Base-by-base conservation (phyloP, 2,888 invertebrate species). In the Polyploca ridens region DNA sequence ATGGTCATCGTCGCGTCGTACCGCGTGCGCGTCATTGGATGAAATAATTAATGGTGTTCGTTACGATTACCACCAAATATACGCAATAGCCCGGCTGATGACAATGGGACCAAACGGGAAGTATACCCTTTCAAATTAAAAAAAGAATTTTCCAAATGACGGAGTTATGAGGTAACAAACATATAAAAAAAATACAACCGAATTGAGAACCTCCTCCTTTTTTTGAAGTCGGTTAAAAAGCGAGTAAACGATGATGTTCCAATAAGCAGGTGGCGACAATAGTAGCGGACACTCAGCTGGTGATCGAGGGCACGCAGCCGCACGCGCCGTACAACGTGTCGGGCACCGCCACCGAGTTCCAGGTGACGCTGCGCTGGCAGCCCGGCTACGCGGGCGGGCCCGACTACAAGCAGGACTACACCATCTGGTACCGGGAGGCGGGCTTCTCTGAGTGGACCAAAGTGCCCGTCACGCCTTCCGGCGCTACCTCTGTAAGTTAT, bases 311-410 rank as follows among this genome's bases (percentile, higher is more conserved):
- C 69, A 99, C 99, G 16, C 98, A 99, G 83, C 99, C 99, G 16
- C 99, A 99, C 93, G 99, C 99, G 58, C 99, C 99, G 0, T 98
- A 98, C 95, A 99, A 99, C 92, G 96, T 99, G 68, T 97, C 98
- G 35, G 98, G 98, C 54, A 96, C 97, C 61, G 97, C 98, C 58
- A 97, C 97, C 0, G 97, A 98, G 91, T 98, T 98, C 89, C 96
- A 98, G 69, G 98, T 99, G 68, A 97, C 97, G 63, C 94, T 99
- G 66, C 96, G 96, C 71, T 99, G 99, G 99, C 95, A 98, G 88
- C 99, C 99, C 13, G 99, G 98, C 4, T 98, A 99, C 90, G 98
- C 98, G 81, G 99, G 99, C 61, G 99, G 99, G 33, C 98, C 98
- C 14, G 98, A 98, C 93, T 98, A 98, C 93, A 97, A 98, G 87